Percentiles rank a stretch among this genome's conserved stretches.
phyloP scores from a whole-genome alignment of 2,888 invertebrate genomes.

The Drosophila affinis region DNA sequence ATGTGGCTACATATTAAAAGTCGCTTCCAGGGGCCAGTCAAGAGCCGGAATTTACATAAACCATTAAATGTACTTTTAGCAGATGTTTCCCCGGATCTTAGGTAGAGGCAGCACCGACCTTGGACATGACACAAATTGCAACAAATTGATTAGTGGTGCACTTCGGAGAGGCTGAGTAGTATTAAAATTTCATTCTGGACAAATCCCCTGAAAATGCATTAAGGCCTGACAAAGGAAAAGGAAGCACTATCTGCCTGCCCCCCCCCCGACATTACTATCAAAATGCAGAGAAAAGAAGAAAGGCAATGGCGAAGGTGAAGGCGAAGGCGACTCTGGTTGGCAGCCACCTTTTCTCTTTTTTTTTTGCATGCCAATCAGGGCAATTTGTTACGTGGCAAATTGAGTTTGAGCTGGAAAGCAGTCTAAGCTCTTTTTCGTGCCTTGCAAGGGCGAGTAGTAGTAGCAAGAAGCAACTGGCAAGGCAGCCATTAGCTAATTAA shows the following conservation, averaged over 20 bases:
- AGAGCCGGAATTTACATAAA: conserved; percentile 68
- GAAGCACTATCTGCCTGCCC: not conserved
- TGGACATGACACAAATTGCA: conserved; percentile 30
- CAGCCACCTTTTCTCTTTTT: not conserved
- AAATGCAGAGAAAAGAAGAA: conserved; percentile 16
- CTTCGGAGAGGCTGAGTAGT: not conserved
- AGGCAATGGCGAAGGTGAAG: not conserved
- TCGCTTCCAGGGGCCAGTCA: conserved; percentile 59
- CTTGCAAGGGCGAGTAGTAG: conserved; percentile 28
- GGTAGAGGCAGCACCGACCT: not conserved
- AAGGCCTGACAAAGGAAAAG: conserved; percentile 12
- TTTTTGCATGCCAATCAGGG: conserved; percentile 58
- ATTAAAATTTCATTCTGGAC: conserved; percentile 20
- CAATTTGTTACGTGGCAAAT: conserved; percentile 57
- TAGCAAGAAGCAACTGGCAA: conserved; percentile 30
- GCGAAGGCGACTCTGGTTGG: not conserved
- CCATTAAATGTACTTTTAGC: conserved; percentile 61
- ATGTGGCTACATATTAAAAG: conserved; percentile 63
- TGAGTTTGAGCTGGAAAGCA: conserved; percentile 41
- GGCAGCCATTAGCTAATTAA: conserved; percentile 70
- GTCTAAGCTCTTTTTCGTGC: conserved; percentile 54
- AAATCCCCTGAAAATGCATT: conserved; percentile 7
- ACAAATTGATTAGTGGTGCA: conserved; percentile 21
- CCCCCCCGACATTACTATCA: conserved; percentile 17
- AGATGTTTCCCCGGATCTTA: conserved; percentile 24